A percentile compares a stretch with the other conserved stretches of the same genome.
Conservation (phyloP, 2,888 invertebrate species). For the Odontothrips loti region DNA sequence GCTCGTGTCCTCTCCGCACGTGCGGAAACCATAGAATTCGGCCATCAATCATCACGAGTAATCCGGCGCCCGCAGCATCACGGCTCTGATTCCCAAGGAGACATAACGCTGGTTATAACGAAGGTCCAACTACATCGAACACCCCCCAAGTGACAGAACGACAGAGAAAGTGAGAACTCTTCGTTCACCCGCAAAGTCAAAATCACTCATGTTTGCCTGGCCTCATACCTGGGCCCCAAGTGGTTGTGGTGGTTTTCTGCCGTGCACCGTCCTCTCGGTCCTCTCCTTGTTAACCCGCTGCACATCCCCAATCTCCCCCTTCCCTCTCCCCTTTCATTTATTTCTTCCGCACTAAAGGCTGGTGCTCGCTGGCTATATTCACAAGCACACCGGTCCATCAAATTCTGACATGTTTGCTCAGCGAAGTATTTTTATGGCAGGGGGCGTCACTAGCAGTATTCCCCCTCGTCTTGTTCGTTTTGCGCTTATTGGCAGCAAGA, state of each 20-base stretch:
- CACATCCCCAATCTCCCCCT: not conserved
- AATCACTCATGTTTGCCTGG: too few species aligned
- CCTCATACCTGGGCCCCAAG: too few species aligned
- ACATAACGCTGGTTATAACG: too few species aligned
- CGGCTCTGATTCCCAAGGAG: too few species aligned
- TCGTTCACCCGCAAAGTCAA: too few species aligned
- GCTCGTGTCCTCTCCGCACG: not conserved
- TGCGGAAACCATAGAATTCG: not conserved
- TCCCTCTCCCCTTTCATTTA: not conserved
- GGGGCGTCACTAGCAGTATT: not conserved
- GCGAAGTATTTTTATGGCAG: slow-evolving; percentile 16
- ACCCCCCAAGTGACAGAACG: too few species aligned
- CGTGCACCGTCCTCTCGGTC: not conserved
- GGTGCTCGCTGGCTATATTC: not conserved
- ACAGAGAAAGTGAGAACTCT: too few species aligned
- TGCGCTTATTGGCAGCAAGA: too few species aligned
- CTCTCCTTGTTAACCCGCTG: not conserved
- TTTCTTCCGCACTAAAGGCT: not conserved
- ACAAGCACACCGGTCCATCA: not conserved
- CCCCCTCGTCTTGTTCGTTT: too few species aligned
- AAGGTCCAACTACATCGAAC: too few species aligned
- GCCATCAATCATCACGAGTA: not conserved
- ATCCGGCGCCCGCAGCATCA: not conserved
- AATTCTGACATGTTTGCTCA: slow-evolving; percentile 9
- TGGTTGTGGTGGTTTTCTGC: not conserved